phyloP scores from a whole-genome alignment of 2,113 vertebrate species.

The Anseranas semipalmata region DNA sequence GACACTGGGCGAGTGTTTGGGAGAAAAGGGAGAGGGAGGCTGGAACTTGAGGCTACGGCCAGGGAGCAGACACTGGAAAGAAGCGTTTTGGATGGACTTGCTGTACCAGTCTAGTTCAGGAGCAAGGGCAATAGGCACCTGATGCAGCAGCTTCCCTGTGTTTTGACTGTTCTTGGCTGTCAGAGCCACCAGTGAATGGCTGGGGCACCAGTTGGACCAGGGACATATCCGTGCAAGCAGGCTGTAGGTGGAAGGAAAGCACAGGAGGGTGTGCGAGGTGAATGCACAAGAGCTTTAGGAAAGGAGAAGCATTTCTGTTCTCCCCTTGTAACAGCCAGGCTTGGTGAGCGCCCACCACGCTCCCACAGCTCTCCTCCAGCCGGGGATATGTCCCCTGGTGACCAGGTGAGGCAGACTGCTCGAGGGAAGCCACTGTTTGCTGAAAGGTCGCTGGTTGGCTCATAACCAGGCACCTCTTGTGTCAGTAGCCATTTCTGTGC shows the following conservation, averaged over 20 bases:
- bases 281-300: neutral
- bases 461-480: neutral
- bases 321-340: neutral
- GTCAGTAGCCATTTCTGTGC: neutral
- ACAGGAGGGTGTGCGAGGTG: neutral
- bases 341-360: accelerated
- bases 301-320: neutral
- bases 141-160: neutral
- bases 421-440: neutral
- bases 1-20: accelerated
- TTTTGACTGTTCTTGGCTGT: neutral
- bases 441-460: neutral
- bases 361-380: neutral
- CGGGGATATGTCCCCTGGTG: accelerated
- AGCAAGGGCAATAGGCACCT: neutral
- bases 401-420: neutral
- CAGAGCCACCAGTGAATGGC: neutral
- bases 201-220: neutral
- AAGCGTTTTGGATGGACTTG: neutral
- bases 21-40: neutral
- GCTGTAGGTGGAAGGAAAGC: neutral
- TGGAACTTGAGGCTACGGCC: neutral
- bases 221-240: neutral
- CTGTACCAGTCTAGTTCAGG: neutral
- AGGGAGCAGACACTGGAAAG: neutral